Percentiles rank a stretch among this genome's conserved stretches.
Conservation (phyloP, 2,888 invertebrate species). For the Tipula vernalis region DNA sequence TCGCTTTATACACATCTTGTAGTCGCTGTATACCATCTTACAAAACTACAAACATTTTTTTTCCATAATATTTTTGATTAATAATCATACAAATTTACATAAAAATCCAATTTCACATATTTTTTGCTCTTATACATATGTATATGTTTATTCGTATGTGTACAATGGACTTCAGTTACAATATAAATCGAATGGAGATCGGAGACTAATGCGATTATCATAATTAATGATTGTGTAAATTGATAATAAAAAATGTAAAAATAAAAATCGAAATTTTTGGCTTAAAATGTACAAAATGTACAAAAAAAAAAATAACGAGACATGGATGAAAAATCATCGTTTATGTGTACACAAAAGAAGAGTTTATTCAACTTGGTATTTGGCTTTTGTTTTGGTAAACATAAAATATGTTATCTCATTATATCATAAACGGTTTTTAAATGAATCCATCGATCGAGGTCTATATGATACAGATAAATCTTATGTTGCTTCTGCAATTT, state of each 20-base stretch:
- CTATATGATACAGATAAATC: background rate
- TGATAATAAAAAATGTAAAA: background rate
- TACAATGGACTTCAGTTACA: background rate
- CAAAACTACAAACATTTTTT: background rate
- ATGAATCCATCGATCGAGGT: background rate
- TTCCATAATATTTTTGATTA: background rate
- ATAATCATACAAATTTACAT: background rate
- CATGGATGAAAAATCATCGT: background rate
- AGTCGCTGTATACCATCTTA: background rate
- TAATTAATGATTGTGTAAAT: conserved; percentile 4
- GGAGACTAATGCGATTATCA: background rate
- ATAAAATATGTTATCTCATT: background rate
- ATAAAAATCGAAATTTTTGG: background rate
- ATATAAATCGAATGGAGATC: background rate
- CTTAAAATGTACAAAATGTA: background rate
- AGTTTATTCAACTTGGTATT: background rate
- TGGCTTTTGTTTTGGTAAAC: background rate
- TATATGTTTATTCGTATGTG: background rate
- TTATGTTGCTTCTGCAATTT: background rate
- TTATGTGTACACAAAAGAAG: background rate
- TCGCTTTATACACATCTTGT: background rate
- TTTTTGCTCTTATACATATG: background rate
- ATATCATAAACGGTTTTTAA: background rate
- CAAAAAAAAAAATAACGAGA: background rate
- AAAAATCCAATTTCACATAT: background rate